A percentile compares a stretch with the other conserved stretches of the same genome.
Conservation (phyloP, 92 coral and sea anemone species). For the Hydrozoanthus gracilis region DNA sequence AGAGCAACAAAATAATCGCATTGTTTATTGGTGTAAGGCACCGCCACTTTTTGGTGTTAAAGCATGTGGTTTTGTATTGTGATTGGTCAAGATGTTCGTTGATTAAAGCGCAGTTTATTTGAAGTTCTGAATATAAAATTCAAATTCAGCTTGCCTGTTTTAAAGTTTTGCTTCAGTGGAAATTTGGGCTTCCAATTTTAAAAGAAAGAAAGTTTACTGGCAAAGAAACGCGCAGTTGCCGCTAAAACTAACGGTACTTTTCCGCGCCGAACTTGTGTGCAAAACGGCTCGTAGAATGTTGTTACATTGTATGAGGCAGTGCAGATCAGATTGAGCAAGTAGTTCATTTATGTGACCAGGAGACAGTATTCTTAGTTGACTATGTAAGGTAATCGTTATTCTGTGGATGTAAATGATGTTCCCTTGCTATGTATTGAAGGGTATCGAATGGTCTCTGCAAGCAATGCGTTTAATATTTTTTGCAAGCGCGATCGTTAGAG, state of each 20-base stretch:
- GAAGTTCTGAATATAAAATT: conserved; percentile 1
- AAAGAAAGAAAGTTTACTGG: neutral
- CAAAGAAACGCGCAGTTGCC: neutral
- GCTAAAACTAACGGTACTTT: neutral
- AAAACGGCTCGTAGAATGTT: neutral
- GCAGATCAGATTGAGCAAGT: neutral
- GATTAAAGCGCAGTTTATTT: neutral
- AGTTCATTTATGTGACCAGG: neutral
- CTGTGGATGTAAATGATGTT: conserved; percentile 22
- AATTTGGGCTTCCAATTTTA: neutral
- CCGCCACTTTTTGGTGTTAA: conserved; percentile 1
- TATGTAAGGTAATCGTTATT: conserved; percentile 5
- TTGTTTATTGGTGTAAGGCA: neutral
- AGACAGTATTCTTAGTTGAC: neutral
- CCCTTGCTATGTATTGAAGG: conserved; percentile 23
- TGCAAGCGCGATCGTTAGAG: neutral
- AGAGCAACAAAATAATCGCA: neutral
- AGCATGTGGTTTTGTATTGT: neutral
- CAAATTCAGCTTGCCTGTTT: neutral
- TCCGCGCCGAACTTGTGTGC: conserved; percentile 3
- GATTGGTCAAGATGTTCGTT: neutral
- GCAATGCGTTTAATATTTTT: neutral
- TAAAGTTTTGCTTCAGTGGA: neutral
- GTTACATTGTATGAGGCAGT: neutral
- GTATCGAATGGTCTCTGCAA: conserved; percentile 23